Conservation (phyloP, 2,797 vertebrate species). For the Smutsia gigantea region DNA sequence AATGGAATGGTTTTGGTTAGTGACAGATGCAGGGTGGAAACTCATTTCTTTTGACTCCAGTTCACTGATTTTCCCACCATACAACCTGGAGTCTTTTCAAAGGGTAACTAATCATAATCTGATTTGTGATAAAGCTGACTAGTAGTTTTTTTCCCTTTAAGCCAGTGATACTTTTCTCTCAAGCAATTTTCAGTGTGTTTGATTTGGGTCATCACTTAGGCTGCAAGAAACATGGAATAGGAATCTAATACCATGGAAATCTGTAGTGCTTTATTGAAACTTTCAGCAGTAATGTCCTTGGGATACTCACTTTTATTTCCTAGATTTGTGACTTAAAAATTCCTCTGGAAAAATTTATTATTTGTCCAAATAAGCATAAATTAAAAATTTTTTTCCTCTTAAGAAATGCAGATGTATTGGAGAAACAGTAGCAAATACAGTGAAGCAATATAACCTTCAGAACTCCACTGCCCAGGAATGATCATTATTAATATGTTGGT, state of each 20-base stretch:
- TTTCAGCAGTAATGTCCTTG: background rate
- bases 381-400: background rate
- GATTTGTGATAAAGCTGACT: background rate
- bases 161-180: background rate
- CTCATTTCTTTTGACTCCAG: background rate
- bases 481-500: background rate
- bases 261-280: background rate
- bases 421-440: background rate
- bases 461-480: background rate
- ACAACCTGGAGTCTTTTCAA: background rate
- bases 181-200: background rate
- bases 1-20: background rate
- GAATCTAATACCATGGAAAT: background rate
- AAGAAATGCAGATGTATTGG: background rate
- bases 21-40: background rate
- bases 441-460: background rate
- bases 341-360: background rate
- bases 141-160: background rate
- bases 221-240: background rate
- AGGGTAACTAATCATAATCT: background rate
- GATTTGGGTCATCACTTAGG: background rate
- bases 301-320: background rate
- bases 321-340: background rate
- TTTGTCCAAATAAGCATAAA: conserved; percentile 20
- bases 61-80: background rate